These are phyloP conservation scores for Pholis gunnellus DNA, from an alignment of 2,113 vertebrate species.

Conservation along the genomic window DNA sequence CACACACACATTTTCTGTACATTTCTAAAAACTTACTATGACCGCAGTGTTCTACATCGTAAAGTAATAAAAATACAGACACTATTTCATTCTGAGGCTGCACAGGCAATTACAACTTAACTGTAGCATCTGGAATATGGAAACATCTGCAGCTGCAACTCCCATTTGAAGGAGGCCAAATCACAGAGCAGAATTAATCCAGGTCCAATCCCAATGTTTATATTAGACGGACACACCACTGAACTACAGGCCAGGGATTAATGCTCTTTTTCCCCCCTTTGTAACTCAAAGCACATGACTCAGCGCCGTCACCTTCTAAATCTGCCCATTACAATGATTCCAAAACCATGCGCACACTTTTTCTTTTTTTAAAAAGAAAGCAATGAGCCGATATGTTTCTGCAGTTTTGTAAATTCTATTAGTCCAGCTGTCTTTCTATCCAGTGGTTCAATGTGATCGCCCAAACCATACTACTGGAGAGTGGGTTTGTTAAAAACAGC, in stretches of 20 bases:
- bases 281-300: constrained; percentile 33
- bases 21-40: constrained; percentile 11
- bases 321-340: not conserved
- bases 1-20: not conserved
- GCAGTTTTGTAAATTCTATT: not conserved
- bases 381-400: not conserved
- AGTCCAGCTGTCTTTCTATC: not conserved
- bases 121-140: constrained; percentile 65
- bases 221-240: constrained; percentile 62
- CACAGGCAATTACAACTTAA: constrained; percentile 63
- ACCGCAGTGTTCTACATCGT: constrained; percentile 24
- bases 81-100: constrained; percentile 54
- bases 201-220: constrained; percentile 59
- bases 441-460: not conserved
- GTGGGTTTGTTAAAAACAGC: not conserved
- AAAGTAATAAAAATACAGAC: constrained; percentile 57
- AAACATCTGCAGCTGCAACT: constrained; percentile 67
- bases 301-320: constrained; percentile 20
- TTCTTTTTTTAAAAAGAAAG: not conserved
- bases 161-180: constrained; percentile 62
- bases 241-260: constrained; percentile 56
- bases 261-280: constrained; percentile 43
- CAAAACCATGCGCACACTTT: not conserved
- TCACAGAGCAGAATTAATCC: constrained; percentile 53
- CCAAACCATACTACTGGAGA: not conserved